Evolutionary conservation across 2,888 invertebrate species (phyloP).

Genomic region (Hemaris fuciformis): DNA sequence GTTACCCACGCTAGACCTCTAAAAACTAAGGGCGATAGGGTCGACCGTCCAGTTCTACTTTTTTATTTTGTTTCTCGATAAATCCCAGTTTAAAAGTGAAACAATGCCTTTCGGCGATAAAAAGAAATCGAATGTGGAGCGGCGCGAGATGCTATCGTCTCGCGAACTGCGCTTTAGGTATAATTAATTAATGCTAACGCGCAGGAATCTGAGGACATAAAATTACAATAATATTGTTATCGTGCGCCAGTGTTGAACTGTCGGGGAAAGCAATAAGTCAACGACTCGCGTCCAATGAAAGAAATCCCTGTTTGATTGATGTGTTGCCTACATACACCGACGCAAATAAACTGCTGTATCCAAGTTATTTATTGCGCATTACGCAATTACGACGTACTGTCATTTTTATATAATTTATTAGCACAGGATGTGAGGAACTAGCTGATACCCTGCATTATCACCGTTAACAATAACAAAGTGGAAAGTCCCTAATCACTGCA

Average conservation of each 20-base stretch:
- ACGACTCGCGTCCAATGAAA: conserved; percentile 60
- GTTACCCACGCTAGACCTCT: conserved; percentile 64
- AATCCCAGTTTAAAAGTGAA: conserved; percentile 52
- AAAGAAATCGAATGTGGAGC: conserved; percentile 48
- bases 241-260: conserved; percentile 56
- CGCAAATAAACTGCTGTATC: conserved; percentile 40
- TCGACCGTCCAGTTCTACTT: conserved; percentile 51
- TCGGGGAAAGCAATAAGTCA: conserved; percentile 65
- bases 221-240: conserved; percentile 68
- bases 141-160: conserved; percentile 35
- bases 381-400: conserved; percentile 28
- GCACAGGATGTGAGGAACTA: conserved; percentile 4
- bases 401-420: conserved; percentile 9
- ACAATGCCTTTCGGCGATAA: conserved; percentile 46
- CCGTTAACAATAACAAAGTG: not conserved
- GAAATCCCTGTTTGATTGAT: conserved; percentile 50
- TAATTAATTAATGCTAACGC: conserved; percentile 43
- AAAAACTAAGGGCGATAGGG: conserved; percentile 69
- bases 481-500: not conserved
- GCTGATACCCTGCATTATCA: not conserved
- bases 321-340: conserved; percentile 35
- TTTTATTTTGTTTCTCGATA: conserved; percentile 53
- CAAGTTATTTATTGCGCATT: conserved; percentile 40
- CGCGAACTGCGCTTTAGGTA: conserved; percentile 26
- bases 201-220: conserved; percentile 40